Base-by-base conservation (phyloP, 1,140 invertebrate species). In the Campodea augens region DNA sequence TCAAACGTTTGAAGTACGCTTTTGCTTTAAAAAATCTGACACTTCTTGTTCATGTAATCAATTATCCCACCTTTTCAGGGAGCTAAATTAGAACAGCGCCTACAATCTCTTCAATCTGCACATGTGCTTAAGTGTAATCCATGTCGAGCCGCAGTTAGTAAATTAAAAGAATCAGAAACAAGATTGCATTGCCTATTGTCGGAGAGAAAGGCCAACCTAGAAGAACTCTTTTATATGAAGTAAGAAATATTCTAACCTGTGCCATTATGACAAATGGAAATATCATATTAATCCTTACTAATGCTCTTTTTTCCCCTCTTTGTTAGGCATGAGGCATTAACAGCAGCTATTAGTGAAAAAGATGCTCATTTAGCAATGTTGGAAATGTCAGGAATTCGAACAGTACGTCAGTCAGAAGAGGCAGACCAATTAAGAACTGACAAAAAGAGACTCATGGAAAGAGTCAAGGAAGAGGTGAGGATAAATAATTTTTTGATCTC, bases 321-420 rank as follows among this genome's bases (percentile, higher is more conserved):
- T 66, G 66, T n/a, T 56, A 85, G 81, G 57, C 77, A 80, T 62
- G 83, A 89, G 64, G 77, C 83, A 44, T 59, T 89, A 24, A 74
- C 83, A 63, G 72, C 76, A 39, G 75, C 80, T 1, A 77, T 89
- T 36, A 83, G 78, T 56, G 84, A 89, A 55, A 88, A 87, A 57
- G 85, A 89, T 60, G 75, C 82, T 15, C 79, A 84, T 57, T 70
- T 89, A 50, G 84, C 81, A 1, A 62, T 87, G 46, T 57, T 89
- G 38, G 83, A 89, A 63, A 73, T 86, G 59, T 77, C 77, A 25
- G 75, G 77, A 20, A 72, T 78, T 43, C 72, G 77, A 58, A 73
- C 70, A 36, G 68, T 71, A 38, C 63, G 58, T 46, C 73, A 77
- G 50, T 70, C 71, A 4, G 69, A 71, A 48, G 67, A 74, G 58